Evolutionary conservation across 2,113 vertebrate species (phyloP), one percentile per base, ranked within the genome.

Genomic region (Aegotheles bennettii): DNA sequence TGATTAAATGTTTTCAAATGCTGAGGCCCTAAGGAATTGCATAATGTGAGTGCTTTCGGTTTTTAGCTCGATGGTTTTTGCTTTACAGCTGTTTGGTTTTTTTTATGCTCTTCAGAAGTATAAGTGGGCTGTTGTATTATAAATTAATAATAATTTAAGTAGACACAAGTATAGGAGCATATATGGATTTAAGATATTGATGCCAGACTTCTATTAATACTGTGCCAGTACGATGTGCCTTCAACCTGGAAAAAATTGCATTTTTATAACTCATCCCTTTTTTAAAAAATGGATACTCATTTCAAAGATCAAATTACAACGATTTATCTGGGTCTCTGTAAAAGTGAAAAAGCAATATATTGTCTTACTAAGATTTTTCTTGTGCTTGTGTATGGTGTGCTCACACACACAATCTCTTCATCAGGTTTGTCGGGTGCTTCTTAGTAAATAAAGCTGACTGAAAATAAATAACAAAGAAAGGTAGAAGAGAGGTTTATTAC

Each of bases 261-360:
- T 97, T 95, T 94, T 92, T 95, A 25, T 90, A 93, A 91, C 80
- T 94, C 83, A 95, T 95, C 51, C 14, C 61, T 93, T 96, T 94
- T n/a, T 91, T 71, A 87, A 95, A 94, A 80, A 64, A 10, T 85
- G 64, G 73, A 75, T 95, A 69, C 50, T 94, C 65, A 36, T 97
- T 89, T 82, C 94, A 90, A 87, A 91, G 57, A 70, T 90, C 57
- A 91, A 97, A 96, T 97, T 92, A 65, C 86, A 86, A 4, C 84
- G 80, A 85, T 97, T 97, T 93, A 85, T 97, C 75, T 94, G 53
- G 10, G 5, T 71, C 53, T 93, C 90, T 92, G 43, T 86, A 65
- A 91, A 94, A 95, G 29, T 86, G 79, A 94, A 97, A 95, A 96
- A 84, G 69, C 65, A 92, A 87, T 80, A 75, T 84, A 71, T 54